Conservation (phyloP, 2,888 invertebrate genomes). For the Salticus scenicus region DNA sequence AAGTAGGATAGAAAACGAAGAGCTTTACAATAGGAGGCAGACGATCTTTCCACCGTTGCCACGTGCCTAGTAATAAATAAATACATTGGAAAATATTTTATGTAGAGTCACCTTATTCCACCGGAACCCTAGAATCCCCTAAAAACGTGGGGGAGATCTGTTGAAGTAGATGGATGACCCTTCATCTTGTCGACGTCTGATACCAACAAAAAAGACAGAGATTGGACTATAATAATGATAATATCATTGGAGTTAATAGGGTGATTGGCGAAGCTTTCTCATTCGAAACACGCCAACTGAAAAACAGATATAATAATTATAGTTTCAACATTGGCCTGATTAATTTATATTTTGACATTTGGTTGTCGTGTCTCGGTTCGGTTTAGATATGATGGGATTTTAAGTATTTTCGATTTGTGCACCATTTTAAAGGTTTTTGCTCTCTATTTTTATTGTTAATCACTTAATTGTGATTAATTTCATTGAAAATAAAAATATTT, state of each 20-base stretch:
- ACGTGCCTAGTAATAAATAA: slow-evolving; percentile 66
- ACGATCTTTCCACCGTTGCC: slow-evolving; percentile 34
- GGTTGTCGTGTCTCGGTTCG: too few species aligned
- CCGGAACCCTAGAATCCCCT: slow-evolving; percentile 43
- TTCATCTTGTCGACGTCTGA: slow-evolving; percentile 65
- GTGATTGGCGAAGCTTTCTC: slow-evolving; percentile 4
- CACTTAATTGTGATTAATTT: too few species aligned
- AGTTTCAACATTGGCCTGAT: too few species aligned
- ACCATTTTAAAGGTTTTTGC: too few species aligned
- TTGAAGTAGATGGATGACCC: slow-evolving; percentile 70
- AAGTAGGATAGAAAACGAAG: slow-evolving; percentile 1
- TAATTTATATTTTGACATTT: too few species aligned
- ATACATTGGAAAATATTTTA: slow-evolving; percentile 52
- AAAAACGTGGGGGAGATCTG: slow-evolving; percentile 21
- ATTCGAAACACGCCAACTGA: not conserved
- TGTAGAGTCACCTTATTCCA: slow-evolving; percentile 60
- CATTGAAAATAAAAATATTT: too few species aligned
- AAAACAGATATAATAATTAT: not conserved
- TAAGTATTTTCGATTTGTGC: too few species aligned
- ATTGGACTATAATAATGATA: slow-evolving; percentile 68
- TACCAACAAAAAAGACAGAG: slow-evolving; percentile 59
- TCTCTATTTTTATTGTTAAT: too few species aligned
- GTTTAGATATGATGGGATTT: too few species aligned
- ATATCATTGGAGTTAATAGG: slow-evolving; percentile 58
- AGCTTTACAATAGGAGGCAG: slow-evolving; percentile 36